Conservation (phyloP, 2,888 invertebrate genomes). For the Zele albiditarsus region DNA sequence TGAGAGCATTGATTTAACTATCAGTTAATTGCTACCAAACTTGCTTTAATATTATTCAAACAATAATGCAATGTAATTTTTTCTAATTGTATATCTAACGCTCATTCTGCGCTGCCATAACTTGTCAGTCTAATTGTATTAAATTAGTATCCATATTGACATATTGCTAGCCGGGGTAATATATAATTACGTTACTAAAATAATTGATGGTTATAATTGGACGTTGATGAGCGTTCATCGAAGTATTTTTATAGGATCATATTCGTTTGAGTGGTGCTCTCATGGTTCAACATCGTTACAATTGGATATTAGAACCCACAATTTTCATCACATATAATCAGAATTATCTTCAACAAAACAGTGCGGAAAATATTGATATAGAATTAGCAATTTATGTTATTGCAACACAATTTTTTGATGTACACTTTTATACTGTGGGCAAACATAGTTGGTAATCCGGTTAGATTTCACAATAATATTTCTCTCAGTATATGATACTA, state of each 20-base stretch:
- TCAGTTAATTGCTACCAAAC: too few species aligned
- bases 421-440: too few species aligned
- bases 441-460: too few species aligned
- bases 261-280: neutral
- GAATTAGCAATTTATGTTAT: too few species aligned
- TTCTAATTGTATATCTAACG: too few species aligned
- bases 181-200: neutral
- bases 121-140: neutral
- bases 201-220: neutral
- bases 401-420: too few species aligned
- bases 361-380: too few species aligned
- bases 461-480: too few species aligned
- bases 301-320: neutral
- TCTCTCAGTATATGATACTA: neutral
- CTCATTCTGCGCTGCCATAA: too few species aligned
- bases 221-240: neutral
- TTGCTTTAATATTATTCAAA: too few species aligned
- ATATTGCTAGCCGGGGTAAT: neutral
- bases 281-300: neutral
- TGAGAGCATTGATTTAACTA: neutral
- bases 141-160: neutral
- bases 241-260: neutral
- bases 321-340: neutral
- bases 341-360: too few species aligned
- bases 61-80: too few species aligned